Evolutionary conservation across 2,888 invertebrate species (phyloP), one percentile per base, ranked within the genome.

Genomic region (Cryptocheilus praepositus): DNA sequence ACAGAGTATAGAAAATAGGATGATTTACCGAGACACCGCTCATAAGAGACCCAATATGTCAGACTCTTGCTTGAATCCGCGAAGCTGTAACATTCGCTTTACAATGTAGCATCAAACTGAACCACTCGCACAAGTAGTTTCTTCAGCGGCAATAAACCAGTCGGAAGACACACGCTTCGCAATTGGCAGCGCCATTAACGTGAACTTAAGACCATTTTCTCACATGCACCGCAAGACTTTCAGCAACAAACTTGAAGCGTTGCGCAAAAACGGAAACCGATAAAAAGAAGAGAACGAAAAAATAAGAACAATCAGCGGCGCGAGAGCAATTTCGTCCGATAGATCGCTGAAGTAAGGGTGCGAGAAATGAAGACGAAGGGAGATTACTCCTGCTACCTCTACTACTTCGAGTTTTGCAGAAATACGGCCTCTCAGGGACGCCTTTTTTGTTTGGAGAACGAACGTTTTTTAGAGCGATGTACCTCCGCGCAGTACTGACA

Each of bases 131-230:
- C 36, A 59, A 51, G 49, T 59, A 59, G 51, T 59, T 51, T 51
- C 51, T 51, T 59, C 51, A 13, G 13, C 19, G 56, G 56, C 56
- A 18, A 55, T 55, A 55, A 55, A 55, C 28, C 55, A 55, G 55
- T 36, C 55, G 36, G 36, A 19, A 2, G 21, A 21, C 15, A 21
- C 16, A n/a, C 36, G 36, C 36, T 21, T 2, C 2, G 43, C 59
- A 36, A 59, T 59, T 59, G 43, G 51, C 22, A 16, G 46, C 16
- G 46, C 25, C 49, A 58, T 58, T 58, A 58, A 58, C 25, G 36
- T 36, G 36, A 36, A 36, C 36, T 36, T 16, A 19, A 22, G 49
- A 13, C 19, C 43, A 36, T 36, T 51, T 51, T 59, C 51, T 59
- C 28, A 21, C 25, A 19, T 25, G 16, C 22, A 16, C 57, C 21